Base-by-base conservation (phyloP, 2,888 invertebrate genomes). In the Eupithecia exiguata region DNA sequence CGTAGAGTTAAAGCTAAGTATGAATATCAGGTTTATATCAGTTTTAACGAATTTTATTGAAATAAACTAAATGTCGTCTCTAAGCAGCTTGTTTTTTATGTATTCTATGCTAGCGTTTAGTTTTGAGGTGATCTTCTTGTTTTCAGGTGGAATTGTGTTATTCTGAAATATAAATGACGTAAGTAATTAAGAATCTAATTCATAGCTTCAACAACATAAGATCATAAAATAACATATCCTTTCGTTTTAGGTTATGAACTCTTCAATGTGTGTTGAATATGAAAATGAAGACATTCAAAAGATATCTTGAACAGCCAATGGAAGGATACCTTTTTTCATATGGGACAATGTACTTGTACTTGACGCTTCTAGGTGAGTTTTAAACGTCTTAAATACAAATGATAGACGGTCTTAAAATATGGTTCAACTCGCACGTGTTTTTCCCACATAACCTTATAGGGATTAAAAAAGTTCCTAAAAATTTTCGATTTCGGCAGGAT, bases 41-140 rank as follows among this genome's bases (percentile, higher is more conserved):
- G 81, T 83, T 79, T 38, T 82, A 72, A 73, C 71, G 75, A 85
- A 86, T 88, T 89, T 89, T 86, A 86, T 83, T 82, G 65, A 82
- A 86, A 83, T 84, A 81, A 89, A 90, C 71, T 92, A 93, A 90
- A 92, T 87, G 82, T 92, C 86, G 83, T 92, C 90, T 79, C 86
- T 82, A 77, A 91, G 81, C 49, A 93, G 84, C 62, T 91, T 85
- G 74, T 84, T 84, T 84, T 91, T 93, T 74, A 90, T 89, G 82
- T 85, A 84, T 75, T 92, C 90, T 0, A 84, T 84, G 74, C 84
- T 84, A 1, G 82, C 79, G 58, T 82, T 88, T n/a, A 90, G 83
- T 81, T 92, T 93, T n/a, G 83, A 69, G n/a, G 80, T 82, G 62
- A 92, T 90, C 73, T 86, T 88, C 74, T 87, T 88, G 77, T 91